Evolutionary conservation across 2,888 invertebrate genomes (phyloP), one percentile per base, ranked within the genome.

Genomic region (Cataglyphis cursor): DNA sequence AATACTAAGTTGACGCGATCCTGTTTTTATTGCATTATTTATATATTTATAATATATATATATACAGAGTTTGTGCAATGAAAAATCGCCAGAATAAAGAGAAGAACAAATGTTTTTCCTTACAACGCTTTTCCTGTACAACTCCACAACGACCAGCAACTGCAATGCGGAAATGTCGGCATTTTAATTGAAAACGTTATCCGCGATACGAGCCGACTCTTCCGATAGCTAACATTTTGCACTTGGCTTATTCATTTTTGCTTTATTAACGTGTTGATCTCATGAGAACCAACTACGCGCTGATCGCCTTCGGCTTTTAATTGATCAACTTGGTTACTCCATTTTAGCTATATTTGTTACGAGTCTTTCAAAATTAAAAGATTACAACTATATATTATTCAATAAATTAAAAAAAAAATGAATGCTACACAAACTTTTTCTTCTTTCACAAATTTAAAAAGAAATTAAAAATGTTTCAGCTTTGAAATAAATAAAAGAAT

Each of bases 141-240:
- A 85, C 84, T 81, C 81, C 81, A 72, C 81, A 72, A 72, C 84
- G 86, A 85, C 86, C 88, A 92, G 89, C 28, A 90, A 90, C 89
- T 90, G 92, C 92, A 91, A 91, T 92, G 91, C 90, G 89, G 89
- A 89, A 88, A 90, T 90, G 91, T 90, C 92, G 90, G 90, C 88
- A 90, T 92, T 92, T 92, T 92, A 92, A 92, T 92, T 92, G 91
- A 92, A 92, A 92, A 91, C 87, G 78, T 87, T 85, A 85, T 74
- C 70, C 74, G 82, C 64, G 75, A 84, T 86, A 82, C 44, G 41
- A 73, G 38, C 62, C 62, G n/a, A 61, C 21, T 15, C 15, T n/a
- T n/a, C 12, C 35, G 38, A 70, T 73, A 66, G 54, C 62, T 73
- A 59, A 81, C 83, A 84, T 85, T 88, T 85, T 85, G 86, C 86